Evolutionary conservation across 2,797 vertebrate genomes (phyloP).

Genomic region (Argya squamiceps): DNA sequence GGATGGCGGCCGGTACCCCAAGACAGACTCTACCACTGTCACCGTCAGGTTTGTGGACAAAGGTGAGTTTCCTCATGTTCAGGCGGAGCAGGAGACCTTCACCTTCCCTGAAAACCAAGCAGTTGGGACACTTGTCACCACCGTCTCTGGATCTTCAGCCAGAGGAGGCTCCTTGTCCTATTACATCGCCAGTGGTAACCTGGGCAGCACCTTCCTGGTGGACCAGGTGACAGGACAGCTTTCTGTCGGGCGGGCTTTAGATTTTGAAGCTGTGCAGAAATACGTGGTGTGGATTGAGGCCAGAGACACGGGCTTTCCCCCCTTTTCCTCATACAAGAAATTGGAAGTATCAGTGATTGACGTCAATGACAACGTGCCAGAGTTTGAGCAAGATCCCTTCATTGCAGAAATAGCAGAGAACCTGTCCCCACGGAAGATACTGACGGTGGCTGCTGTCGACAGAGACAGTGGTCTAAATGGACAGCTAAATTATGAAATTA

Average conservation of each 20-base stretch:
- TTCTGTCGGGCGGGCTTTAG: slow-evolving; percentile 83
- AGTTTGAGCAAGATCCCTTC: slow-evolving; percentile 90
- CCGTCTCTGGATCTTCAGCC: slow-evolving; percentile 84
- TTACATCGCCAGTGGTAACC: slow-evolving; percentile 94
- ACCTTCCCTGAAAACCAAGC: slow-evolving; percentile 92
- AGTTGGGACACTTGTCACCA: slow-evolving; percentile 86
- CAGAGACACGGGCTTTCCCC: slow-evolving; percentile 93
- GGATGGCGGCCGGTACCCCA: slow-evolving; percentile 86
- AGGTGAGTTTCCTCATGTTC: slow-evolving; percentile 89
- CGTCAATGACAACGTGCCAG: slow-evolving; percentile 91
- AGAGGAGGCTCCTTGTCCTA: slow-evolving; percentile 90
- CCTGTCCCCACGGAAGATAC: slow-evolving; percentile 86
- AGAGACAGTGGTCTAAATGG: slow-evolving; percentile 91
- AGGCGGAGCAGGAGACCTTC: slow-evolving; percentile 84
- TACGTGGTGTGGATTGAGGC: slow-evolving; percentile 95
- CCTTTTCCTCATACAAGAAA: slow-evolving; percentile 94
- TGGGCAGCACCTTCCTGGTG: slow-evolving; percentile 89
- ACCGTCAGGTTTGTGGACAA: slow-evolving; percentile 92
- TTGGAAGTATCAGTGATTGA: slow-evolving; percentile 89
- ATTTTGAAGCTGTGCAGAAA: slow-evolving; percentile 92
- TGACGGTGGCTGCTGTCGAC: slow-evolving; percentile 87
- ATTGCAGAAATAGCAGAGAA: slow-evolving; percentile 90
- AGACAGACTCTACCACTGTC: slow-evolving; percentile 92
- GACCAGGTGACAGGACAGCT: slow-evolving; percentile 94
- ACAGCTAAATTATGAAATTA: slow-evolving; percentile 89